These are phyloP conservation scores for Anoplopoma fimbria DNA, from an alignment of 2,113 vertebrate genomes.

Conservation along the genomic window DNA sequence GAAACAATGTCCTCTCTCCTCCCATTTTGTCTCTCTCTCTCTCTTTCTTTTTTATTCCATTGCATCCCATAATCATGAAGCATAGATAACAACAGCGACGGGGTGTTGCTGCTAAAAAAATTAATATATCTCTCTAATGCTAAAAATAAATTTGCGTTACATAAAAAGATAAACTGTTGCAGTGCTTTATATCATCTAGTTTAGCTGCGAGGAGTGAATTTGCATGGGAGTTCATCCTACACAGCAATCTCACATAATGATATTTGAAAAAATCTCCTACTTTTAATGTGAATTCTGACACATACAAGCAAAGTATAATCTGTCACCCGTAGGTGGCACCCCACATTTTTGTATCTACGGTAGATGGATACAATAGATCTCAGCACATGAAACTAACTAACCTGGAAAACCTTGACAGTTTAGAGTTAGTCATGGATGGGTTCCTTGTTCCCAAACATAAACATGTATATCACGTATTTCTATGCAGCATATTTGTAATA, in stretches of 20 bases:
- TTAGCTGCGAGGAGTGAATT: slow-evolving; percentile 11
- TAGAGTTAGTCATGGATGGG: neutral
- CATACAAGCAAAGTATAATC: neutral
- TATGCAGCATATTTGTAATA: neutral
- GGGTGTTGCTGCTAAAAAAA: slow-evolving; percentile 54
- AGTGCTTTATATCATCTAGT: slow-evolving; percentile 25
- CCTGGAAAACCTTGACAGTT: neutral
- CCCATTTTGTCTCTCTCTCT: slow-evolving; percentile 5
- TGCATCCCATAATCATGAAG: slow-evolving; percentile 31
- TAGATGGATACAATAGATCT: neutral
- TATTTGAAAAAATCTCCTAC: neutral
- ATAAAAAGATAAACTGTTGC: slow-evolving; percentile 51
- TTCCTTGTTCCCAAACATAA: neutral
- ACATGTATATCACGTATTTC: neutral
- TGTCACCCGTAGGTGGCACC: slow-evolving; percentile 66
- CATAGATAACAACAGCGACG: slow-evolving; percentile 44
- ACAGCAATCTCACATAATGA: neutral
- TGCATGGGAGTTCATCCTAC: neutral
- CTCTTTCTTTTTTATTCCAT: neutral
- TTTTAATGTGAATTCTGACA: slow-evolving; percentile 12
- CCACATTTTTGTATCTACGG: slow-evolving; percentile 40
- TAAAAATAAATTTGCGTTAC: slow-evolving; percentile 70
- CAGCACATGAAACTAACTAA: neutral
- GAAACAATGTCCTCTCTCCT: neutral
- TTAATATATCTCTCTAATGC: slow-evolving; percentile 41